Base-by-base conservation (phyloP, 2,888 invertebrate species). In the Pachymerium ferrugineum region DNA sequence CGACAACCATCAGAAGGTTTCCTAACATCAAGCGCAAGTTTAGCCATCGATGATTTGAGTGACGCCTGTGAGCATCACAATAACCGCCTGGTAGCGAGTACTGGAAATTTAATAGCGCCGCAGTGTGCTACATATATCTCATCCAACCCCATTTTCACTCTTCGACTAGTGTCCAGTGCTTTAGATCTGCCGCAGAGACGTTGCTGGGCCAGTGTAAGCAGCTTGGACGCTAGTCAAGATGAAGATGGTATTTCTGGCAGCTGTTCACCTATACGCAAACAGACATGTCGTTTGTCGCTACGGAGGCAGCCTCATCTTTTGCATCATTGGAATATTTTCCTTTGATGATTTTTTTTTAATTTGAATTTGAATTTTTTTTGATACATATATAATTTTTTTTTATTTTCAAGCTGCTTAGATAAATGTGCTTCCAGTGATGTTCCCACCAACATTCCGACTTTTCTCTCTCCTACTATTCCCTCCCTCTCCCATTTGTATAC, bases 1-100 rank as follows among this genome's bases (percentile, higher is more conserved):
- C 73, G 73, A 19, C 73, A 73, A 33, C 68, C 28, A 6, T 73
- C 73, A 12, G 73, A 73, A 8, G 19, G 72, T 42, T 33, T 72
- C n/a, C 42, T 25, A 4, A 35, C 67, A n/a, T 62, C 67, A 22
- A 73, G 67, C 12, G 16, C 30, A 8, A 67, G 67, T 22, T n/a
- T 73, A 4, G 73, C 73, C n/a, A 12, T 38, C 33, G 67, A 67
- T 62, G 73, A 73, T 38, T 19, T 73, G 3, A 25, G 28, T 28
- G 54, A 54, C 62, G 8, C 10, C 2, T 54, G 54, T 29, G 33
- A 69, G 16, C 33, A n/a, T 14, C 30, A 69, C 69, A 30, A 69
- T 29, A 22, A 54, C 3, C 73, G 73, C 14, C 33, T 73, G 12
- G 73, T 73, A 12, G 62, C 68, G 5, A 73, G 73, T 33, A 73